Evolutionary conservation across 2,113 vertebrate species (phyloP).

Genomic region (Paramormyrops kingsleyae): DNA sequence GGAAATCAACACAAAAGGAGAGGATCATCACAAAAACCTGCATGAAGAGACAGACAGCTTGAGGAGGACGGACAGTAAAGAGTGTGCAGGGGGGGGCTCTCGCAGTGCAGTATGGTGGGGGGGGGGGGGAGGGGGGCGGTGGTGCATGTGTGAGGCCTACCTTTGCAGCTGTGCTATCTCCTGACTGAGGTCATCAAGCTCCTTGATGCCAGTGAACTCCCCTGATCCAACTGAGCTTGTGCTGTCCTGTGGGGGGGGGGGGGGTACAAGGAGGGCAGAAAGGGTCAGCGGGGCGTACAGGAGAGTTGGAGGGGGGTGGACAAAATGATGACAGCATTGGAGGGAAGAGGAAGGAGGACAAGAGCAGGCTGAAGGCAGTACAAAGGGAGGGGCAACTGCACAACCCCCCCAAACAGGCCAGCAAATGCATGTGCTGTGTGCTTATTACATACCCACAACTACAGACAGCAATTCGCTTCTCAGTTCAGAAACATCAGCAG

Average conservation of each 20-base stretch:
- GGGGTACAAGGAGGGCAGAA: background rate
- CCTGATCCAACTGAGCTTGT: slow-evolving; percentile 82
- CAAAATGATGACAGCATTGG: background rate
- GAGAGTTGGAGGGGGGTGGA: background rate
- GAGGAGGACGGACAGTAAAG: background rate
- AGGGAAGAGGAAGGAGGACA: background rate
- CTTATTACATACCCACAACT: slow-evolving; percentile 61
- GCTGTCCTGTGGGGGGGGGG: slow-evolving; percentile 68
- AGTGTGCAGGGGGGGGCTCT: background rate
- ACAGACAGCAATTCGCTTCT: slow-evolving; percentile 31
- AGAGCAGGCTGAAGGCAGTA: too few relatives aligned
- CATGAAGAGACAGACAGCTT: too few relatives aligned
- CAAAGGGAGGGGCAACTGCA: too few relatives aligned
- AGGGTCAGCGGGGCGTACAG: background rate
- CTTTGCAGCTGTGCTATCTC: slow-evolving; percentile 92
- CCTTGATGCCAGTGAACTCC: slow-evolving; percentile 92
- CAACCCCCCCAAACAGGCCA: slow-evolving; percentile 10
- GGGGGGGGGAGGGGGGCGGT: too few relatives aligned
- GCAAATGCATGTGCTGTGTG: slow-evolving; percentile 49
- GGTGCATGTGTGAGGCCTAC: slow-evolving; percentile 49
- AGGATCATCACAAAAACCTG: too few relatives aligned
- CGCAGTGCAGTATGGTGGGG: too few relatives aligned
- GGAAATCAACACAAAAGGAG: too few relatives aligned
- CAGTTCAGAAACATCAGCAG: slow-evolving; percentile 35
- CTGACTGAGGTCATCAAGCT: slow-evolving; percentile 91